Percentiles rank a stretch among this genome's conserved stretches.
phyloP scores from a whole-genome alignment of 2,888 invertebrate species.

The Campoletis raptor region DNA sequence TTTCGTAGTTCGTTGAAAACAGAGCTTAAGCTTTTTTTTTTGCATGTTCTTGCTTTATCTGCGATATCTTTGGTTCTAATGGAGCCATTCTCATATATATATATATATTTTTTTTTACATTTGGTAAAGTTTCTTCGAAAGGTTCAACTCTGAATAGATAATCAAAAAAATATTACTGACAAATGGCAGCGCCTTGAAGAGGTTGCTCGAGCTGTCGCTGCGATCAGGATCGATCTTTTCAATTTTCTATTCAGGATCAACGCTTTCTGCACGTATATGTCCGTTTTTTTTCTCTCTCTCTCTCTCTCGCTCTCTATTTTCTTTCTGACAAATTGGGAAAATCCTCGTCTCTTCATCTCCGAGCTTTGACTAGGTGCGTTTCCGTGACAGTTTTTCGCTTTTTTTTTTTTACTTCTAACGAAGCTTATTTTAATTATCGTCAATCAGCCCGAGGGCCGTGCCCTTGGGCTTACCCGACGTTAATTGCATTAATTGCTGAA shows the following conservation, averaged over 20 bases:
- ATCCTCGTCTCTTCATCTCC: slow-evolving; percentile 12
- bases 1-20: background rate
- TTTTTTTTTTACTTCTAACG: slow-evolving; percentile 71
- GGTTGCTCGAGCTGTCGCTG: background rate
- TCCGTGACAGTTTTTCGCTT: slow-evolving; percentile 15
- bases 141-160: background rate
- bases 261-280: slow-evolving; percentile 15
- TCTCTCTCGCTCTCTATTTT: slow-evolving; percentile 16
- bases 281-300: slow-evolving; percentile 15
- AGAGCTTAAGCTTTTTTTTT: background rate
- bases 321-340: slow-evolving; percentile 51
- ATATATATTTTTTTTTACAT: background rate
- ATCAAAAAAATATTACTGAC: background rate
- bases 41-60: background rate
- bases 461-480: slow-evolving; percentile 48
- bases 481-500: slow-evolving; percentile 79
- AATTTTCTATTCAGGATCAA: slow-evolving; percentile 14
- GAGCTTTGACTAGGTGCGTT: slow-evolving; percentile 18
- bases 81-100: background rate
- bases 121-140: background rate
- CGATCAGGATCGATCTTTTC: background rate
- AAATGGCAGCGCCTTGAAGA: background rate
- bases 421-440: slow-evolving; percentile 80
- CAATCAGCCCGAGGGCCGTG: slow-evolving; percentile 74
- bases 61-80: background rate